Percentiles rank a stretch among this genome's conserved stretches.
Evolutionary conservation across 1,140 invertebrate genomes (phyloP).

Genomic region (Aphelenchoides besseyi): DNA sequence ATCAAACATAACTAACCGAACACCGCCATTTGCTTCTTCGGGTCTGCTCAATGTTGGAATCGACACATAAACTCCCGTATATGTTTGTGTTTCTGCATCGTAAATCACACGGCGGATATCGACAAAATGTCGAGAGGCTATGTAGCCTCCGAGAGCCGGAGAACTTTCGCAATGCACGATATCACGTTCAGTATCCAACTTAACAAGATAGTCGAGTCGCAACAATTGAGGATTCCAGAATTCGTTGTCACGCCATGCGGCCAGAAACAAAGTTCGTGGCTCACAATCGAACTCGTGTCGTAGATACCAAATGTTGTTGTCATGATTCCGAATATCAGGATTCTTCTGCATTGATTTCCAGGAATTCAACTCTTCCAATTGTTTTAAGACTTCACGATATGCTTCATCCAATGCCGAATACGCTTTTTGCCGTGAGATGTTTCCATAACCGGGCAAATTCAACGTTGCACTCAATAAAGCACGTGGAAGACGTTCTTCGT

Average conservation of each 20-base stretch:
- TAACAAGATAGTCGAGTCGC: conserved; percentile 10
- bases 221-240: conserved; percentile 24
- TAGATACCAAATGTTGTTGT: background rate
- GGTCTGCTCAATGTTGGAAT: conserved; percentile 16
- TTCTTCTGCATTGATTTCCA: conserved; percentile 7
- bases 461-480: background rate
- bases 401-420: background rate
- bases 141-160: conserved; percentile 22
- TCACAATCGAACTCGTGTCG: conserved; percentile 5
- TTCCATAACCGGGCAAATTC: conserved; percentile 2
- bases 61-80: conserved; percentile 37
- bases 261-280: conserved; percentile 21
- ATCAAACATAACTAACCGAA: background rate
- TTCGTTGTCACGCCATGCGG: conserved; percentile 21
- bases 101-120: conserved; percentile 29
- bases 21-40: conserved; percentile 3
- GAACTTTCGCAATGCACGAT: conserved; percentile 15
- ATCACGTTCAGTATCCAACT: conserved; percentile 22
- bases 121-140: conserved; percentile 28
- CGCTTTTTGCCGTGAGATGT: background rate
- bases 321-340: conserved; percentile 16
- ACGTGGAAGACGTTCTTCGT: background rate
- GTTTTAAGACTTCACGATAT: background rate
- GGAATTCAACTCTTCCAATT: background rate
- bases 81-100: conserved; percentile 19